A percentile compares a stretch with the other conserved stretches of the same genome.
Evolutionary conservation across 2,797 vertebrate species (phyloP).

Genomic region (Prionace glauca): DNA sequence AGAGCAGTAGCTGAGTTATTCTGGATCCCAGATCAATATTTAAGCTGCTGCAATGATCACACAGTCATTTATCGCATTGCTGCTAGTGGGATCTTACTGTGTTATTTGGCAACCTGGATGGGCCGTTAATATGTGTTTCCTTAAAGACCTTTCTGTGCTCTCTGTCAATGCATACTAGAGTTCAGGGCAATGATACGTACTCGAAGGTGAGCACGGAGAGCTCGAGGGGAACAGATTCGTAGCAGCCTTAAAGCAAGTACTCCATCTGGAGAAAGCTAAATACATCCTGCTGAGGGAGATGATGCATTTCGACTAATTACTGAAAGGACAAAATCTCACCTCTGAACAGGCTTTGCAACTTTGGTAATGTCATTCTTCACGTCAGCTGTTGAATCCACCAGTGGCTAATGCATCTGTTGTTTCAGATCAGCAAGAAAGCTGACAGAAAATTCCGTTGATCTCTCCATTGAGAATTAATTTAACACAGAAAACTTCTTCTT

Average conservation of each 20-base stretch:
- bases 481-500: background rate
- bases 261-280: background rate
- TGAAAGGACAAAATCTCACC: background rate
- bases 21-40: too few species aligned
- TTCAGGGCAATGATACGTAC: background rate
- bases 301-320: background rate
- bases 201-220: background rate
- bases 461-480: background rate
- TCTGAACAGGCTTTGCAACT: background rate
- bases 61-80: too few species aligned
- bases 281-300: background rate
- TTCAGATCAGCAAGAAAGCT: background rate
- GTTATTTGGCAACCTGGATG: background rate
- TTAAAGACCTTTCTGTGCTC: background rate
- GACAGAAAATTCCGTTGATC: background rate
- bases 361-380: background rate
- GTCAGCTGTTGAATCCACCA: background rate
- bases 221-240: background rate
- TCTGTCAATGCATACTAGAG: background rate
- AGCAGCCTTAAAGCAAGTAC: background rate
- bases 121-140: background rate
- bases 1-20: too few species aligned
- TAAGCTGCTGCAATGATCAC: too few species aligned
- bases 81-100: background rate
- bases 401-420: background rate